phyloP scores from a whole-genome alignment of 2,888 invertebrate species.

The Hirtodrosophila cameraria region DNA sequence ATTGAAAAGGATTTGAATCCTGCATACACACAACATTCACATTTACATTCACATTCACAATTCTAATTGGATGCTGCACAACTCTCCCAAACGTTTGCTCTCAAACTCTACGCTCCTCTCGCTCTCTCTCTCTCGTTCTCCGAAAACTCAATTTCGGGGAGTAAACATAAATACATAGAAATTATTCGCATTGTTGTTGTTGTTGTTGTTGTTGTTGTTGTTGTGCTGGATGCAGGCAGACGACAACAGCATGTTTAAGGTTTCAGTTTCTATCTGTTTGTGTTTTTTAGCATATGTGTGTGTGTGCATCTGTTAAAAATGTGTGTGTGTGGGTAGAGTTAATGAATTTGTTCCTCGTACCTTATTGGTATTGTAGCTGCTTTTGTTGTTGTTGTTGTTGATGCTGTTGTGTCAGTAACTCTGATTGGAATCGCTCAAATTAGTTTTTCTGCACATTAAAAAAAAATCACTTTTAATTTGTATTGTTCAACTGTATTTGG shows the following conservation, averaged over 20 bases:
- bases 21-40: conserved; percentile 28
- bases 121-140: conserved; percentile 17
- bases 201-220: conserved; percentile 10
- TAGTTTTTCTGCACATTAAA: conserved; percentile 43
- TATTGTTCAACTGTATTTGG: conserved; percentile 69
- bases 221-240: conserved; percentile 39
- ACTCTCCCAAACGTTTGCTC: conserved; percentile 43
- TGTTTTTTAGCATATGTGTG: not conserved
- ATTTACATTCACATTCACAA: too few relatives aligned
- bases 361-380: conserved; percentile 36
- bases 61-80: conserved; percentile 68
- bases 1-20: conserved; percentile 42
- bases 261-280: conserved; percentile 14
- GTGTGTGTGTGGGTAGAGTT: conserved; percentile 24
- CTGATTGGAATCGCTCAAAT: conserved; percentile 44
- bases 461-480: conserved; percentile 63
- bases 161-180: conserved; percentile 18
- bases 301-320: conserved; percentile 12
- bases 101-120: conserved; percentile 44
- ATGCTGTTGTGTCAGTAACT: conserved; percentile 36
- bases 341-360: conserved; percentile 37
- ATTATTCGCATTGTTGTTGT: conserved; percentile 28
- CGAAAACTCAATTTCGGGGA: conserved; percentile 50
- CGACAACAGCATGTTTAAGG: conserved; percentile 17
- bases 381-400: conserved; percentile 32